Conservation (phyloP, 2,888 invertebrate genomes). For the Osmoderma eremita region DNA sequence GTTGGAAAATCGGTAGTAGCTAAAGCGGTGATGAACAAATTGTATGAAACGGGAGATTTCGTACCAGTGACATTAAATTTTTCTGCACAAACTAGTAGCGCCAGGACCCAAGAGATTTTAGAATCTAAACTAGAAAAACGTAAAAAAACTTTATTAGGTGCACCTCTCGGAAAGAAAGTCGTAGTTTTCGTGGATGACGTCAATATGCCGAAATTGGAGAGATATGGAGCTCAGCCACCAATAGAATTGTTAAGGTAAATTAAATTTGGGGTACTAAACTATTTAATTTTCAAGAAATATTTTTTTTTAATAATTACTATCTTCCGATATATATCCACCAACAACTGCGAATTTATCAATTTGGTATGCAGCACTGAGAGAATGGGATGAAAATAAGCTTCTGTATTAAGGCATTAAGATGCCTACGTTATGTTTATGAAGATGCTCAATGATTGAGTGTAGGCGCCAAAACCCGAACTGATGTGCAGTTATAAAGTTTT, state of each 20-base stretch:
- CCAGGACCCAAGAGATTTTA: conserved; percentile 85
- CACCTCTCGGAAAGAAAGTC: conserved; percentile 83
- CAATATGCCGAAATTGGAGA: conserved; percentile 89
- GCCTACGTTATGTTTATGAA: no score
- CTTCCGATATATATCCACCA: neutral
- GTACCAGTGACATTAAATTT: conserved; percentile 86
- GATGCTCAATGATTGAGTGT: no score
- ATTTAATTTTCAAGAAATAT: no score
- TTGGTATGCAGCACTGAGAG: no score
- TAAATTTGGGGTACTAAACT: no score
- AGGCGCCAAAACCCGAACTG: no score
- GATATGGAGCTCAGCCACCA: conserved; percentile 92
- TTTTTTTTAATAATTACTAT: neutral
- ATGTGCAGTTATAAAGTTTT: no score
- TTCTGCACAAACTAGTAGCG: conserved; percentile 90
- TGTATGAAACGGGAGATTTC: conserved; percentile 70
- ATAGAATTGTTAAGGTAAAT: conserved; percentile 83
- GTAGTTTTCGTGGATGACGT: conserved; percentile 91
- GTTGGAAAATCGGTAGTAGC: conserved; percentile 92
- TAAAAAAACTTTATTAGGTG: conserved; percentile 81
- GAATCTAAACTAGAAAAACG: conserved; percentile 87
- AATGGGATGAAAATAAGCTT: no score
- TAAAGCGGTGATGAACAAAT: conserved; percentile 74
- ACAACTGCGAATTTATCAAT: no score
- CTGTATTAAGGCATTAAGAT: no score